These are phyloP conservation scores for Periphyllus acericola DNA, from an alignment of 2,888 invertebrate species.

Conservation along the genomic window DNA sequence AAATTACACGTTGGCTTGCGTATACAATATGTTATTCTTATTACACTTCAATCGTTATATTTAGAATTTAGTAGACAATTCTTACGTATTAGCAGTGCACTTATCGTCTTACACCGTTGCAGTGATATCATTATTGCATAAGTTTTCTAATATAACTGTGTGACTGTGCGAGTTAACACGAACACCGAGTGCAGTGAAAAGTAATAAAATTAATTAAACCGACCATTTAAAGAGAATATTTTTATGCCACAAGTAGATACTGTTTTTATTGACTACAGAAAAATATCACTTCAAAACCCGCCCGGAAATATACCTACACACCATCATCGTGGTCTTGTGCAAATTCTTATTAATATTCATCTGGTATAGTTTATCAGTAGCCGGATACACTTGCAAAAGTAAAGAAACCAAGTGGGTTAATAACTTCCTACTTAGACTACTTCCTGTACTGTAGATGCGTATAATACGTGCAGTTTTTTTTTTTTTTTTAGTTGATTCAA, in stretches of 20 bases:
- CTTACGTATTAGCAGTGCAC: neutral
- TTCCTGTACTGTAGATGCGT: slow-evolving; percentile 35
- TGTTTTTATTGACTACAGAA: neutral
- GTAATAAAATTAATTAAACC: neutral
- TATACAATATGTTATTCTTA: no score
- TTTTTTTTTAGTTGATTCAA: neutral
- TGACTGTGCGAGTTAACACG: no score
- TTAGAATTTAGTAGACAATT: no score
- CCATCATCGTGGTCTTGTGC: neutral
- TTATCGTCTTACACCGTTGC: neutral
- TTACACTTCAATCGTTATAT: no score
- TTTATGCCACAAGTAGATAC: neutral
- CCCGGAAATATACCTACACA: neutral
- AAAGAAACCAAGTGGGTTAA: slow-evolving; percentile 48
- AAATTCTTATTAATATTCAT: slow-evolving; percentile 46
- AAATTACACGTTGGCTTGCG: no score
- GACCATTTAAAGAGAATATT: neutral
- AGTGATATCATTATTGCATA: neutral
- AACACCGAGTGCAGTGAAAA: neutral
- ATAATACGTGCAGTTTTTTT: slow-evolving; percentile 19
- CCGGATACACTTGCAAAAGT: slow-evolving; percentile 44
- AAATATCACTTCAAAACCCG: neutral
- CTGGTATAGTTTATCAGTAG: neutral
- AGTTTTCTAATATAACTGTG: neutral
- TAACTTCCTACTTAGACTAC: slow-evolving; percentile 52